Conservation (phyloP, 2,888 invertebrate species). For the Steinernema hermaphroditum region DNA sequence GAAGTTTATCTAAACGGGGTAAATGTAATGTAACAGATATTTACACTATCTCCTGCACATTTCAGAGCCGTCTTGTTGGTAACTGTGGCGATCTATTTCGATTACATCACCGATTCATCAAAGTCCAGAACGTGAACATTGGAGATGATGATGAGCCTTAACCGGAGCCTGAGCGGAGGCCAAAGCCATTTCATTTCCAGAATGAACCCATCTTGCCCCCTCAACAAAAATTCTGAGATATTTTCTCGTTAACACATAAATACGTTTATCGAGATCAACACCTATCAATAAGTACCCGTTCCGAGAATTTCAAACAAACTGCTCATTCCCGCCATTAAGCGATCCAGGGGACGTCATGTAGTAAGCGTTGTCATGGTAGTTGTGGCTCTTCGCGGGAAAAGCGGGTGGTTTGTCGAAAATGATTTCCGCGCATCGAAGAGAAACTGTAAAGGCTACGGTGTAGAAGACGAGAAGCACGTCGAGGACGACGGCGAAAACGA, state of each 20-base stretch:
- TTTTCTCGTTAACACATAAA: background rate
- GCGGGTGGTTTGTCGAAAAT: background rate
- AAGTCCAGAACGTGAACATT: too few relatives aligned
- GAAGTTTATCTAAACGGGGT: too few relatives aligned
- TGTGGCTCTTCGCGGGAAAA: background rate
- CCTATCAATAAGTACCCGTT: conserved; percentile 11
- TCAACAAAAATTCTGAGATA: background rate
- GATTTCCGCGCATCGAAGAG: conserved; percentile 27
- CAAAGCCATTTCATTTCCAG: too few relatives aligned
- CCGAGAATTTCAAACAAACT: background rate
- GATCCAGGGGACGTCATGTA: background rate
- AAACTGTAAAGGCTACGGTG: conserved; percentile 17
- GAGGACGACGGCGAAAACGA: conserved; percentile 36
- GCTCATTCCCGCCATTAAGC: background rate
- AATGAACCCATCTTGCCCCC: too few relatives aligned
- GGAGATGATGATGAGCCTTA: too few relatives aligned
- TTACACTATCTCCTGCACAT: too few relatives aligned
- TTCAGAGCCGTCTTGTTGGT: too few relatives aligned
- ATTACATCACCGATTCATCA: too few relatives aligned
- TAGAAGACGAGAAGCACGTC: conserved; percentile 33
- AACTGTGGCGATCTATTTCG: too few relatives aligned
- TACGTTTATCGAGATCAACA: background rate
- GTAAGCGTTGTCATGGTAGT: background rate
- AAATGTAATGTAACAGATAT: too few relatives aligned
- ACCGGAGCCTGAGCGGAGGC: too few relatives aligned